Evolutionary conservation across 2,113 vertebrate species (phyloP).

Genomic region (Hystrix brachyura): DNA sequence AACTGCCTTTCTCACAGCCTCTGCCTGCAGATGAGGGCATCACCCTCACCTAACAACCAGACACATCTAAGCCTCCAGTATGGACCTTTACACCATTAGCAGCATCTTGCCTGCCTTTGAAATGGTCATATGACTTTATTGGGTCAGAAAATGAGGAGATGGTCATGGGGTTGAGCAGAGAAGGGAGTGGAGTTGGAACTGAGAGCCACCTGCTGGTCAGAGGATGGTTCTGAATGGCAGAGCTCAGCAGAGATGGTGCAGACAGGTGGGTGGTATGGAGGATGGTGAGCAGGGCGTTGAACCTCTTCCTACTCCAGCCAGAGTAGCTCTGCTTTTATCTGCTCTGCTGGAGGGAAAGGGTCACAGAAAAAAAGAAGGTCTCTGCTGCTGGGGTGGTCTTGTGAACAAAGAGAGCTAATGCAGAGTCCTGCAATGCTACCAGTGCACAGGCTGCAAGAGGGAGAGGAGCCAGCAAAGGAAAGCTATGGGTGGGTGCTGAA

Average conservation of each 20-base stretch:
- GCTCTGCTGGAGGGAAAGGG: neutral
- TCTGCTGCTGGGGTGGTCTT: neutral
- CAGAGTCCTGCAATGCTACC: neutral
- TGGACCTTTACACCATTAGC: neutral
- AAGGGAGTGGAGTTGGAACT: neutral
- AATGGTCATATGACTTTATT: neutral
- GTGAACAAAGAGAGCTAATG: neutral
- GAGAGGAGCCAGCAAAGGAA: neutral
- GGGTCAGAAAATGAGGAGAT: neutral
- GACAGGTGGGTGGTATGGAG: neutral
- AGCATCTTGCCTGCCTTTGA: neutral
- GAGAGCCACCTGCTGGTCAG: neutral
- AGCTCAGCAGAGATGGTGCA: neutral
- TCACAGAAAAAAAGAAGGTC: neutral
- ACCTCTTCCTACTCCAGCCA: neutral
- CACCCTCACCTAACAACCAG: neutral
- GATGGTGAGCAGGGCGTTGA: neutral
- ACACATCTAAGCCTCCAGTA: neutral
- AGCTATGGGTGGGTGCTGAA: too few relatives aligned
- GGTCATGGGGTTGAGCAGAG: neutral
- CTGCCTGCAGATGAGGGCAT: neutral
- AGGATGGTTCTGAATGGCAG: neutral
- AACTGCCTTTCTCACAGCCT: neutral
- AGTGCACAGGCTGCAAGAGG: neutral
- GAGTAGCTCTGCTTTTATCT: neutral